Conservation (phyloP, 2,113 vertebrate species). For the Lepisosteus oculatus region DNA sequence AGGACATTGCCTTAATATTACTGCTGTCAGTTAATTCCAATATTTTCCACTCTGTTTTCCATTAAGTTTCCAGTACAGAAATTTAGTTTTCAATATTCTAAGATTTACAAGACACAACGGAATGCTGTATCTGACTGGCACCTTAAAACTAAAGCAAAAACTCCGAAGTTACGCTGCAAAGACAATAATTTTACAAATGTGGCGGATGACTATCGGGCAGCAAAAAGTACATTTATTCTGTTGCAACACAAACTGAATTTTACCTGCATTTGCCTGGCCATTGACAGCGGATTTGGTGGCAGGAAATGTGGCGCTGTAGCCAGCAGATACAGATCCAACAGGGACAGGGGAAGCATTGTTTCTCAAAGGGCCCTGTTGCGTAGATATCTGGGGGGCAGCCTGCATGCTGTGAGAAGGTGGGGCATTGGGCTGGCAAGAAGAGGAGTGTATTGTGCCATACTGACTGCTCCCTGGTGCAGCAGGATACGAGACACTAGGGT, state of each 20-base stretch:
- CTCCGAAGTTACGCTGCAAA: background rate
- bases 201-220: no score
- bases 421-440: slow-evolving; percentile 46
- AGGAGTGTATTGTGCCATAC: slow-evolving; percentile 74
- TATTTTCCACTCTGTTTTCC: no score
- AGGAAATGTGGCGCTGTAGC: slow-evolving; percentile 36
- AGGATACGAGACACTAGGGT: slow-evolving; percentile 73
- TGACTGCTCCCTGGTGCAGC: slow-evolving; percentile 63
- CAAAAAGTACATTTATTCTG: background rate
- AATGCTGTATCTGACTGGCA: no score
- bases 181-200: background rate
- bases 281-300: slow-evolving; percentile 47
- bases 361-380: slow-evolving; percentile 60
- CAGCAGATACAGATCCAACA: slow-evolving; percentile 51
- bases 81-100: no score
- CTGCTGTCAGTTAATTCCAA: no score
- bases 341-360: slow-evolving; percentile 43
- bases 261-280: slow-evolving; percentile 61
- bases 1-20: no score
- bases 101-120: no score
- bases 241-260: background rate
- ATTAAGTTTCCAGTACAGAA: no score
- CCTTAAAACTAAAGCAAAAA: no score
- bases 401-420: slow-evolving; percentile 54
- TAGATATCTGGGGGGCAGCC: slow-evolving; percentile 49